Evolutionary conservation across 2,797 vertebrate species (phyloP).

Genomic region (Sebastes cheni): DNA sequence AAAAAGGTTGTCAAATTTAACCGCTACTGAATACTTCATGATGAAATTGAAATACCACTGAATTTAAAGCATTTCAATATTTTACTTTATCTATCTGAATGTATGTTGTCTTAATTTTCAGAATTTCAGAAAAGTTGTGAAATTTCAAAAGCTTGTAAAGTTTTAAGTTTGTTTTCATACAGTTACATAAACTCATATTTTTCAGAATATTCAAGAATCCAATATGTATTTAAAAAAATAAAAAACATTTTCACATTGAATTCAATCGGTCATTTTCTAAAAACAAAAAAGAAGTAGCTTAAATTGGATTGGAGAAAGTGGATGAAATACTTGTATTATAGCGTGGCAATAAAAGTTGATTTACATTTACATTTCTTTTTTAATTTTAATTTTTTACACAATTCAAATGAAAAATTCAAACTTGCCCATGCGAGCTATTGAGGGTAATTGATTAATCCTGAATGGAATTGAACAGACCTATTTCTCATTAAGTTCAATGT

Average conservation of each 20-base stretch:
- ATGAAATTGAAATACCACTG: too few relatives aligned
- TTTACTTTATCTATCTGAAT: background rate
- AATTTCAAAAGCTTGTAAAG: background rate
- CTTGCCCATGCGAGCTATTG: background rate
- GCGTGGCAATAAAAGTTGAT: too few relatives aligned
- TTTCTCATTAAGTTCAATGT: background rate
- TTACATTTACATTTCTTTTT: background rate
- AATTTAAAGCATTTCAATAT: too few relatives aligned
- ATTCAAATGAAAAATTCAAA: background rate
- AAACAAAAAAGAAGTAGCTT: background rate
- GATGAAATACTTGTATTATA: too few relatives aligned
- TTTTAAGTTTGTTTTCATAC: background rate
- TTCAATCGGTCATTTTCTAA: background rate
- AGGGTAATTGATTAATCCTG: background rate
- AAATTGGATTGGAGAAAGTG: background rate
- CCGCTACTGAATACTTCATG: background rate
- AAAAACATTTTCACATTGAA: background rate
- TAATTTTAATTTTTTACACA: background rate
- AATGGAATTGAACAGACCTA: background rate
- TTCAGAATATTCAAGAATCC: background rate
- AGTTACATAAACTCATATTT: background rate
- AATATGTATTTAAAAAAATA: background rate
- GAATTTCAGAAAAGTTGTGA: background rate
- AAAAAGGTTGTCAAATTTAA: background rate
- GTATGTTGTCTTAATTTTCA: background rate